phyloP scores from a whole-genome alignment of 2,888 invertebrate species.

The Temnothorax unifasciatus region DNA sequence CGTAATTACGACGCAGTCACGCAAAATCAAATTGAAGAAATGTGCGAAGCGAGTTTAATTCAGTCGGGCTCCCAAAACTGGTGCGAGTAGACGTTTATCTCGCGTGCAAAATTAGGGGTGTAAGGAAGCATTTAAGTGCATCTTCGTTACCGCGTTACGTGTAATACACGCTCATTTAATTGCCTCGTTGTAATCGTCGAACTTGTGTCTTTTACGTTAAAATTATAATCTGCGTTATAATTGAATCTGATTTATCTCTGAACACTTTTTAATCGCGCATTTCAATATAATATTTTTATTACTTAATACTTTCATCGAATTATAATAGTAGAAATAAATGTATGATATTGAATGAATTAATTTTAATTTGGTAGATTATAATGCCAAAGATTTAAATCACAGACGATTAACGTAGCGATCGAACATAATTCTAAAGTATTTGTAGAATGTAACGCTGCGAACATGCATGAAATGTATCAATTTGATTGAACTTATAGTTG shows the following conservation, averaged over 20 bases:
- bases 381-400: slow-evolving; percentile 42
- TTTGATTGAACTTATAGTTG: slow-evolving; percentile 37
- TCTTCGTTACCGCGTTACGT: slow-evolving; percentile 35
- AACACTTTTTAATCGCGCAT: neutral
- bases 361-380: slow-evolving; percentile 30
- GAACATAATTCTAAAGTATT: slow-evolving; percentile 47
- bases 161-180: slow-evolving; percentile 47
- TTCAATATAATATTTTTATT: slow-evolving; percentile 21
- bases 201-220: neutral
- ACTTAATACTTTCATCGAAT: neutral
- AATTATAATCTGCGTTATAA: slow-evolving; percentile 12
- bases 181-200: slow-evolving; percentile 11
- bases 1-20: slow-evolving; percentile 52
- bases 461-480: slow-evolving; percentile 47
- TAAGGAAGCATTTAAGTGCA: slow-evolving; percentile 55
- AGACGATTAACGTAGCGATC: slow-evolving; percentile 29
- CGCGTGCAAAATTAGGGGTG: slow-evolving; percentile 47
- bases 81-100: slow-evolving; percentile 46
- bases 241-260: neutral
- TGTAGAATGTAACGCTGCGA: slow-evolving; percentile 34
- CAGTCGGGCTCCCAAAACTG: slow-evolving; percentile 28
- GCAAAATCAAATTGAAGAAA: slow-evolving; percentile 59
- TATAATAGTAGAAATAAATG: slow-evolving; percentile 3
- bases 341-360: slow-evolving; percentile 5
- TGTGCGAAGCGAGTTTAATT: slow-evolving; percentile 53